Percentiles rank a stretch among this genome's conserved stretches.
phyloP scores from a whole-genome alignment of 2,113 vertebrate genomes.

The Dromaius novaehollandiae region DNA sequence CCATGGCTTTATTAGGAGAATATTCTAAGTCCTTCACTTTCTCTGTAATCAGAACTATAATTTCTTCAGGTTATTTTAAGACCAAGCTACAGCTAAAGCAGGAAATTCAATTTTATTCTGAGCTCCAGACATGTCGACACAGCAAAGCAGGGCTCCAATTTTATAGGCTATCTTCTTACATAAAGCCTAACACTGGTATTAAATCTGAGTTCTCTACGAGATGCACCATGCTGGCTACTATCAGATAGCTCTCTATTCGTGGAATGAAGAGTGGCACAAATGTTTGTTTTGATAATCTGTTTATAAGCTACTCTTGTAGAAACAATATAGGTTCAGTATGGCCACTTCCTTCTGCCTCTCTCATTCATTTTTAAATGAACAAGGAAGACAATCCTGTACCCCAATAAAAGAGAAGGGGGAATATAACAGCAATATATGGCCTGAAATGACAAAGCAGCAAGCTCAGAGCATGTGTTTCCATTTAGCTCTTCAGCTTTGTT shows the following conservation, averaged over 20 bases:
- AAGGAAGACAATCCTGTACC: conserved; percentile 43
- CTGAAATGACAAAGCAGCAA: conserved; percentile 64
- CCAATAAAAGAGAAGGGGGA: conserved; percentile 53
- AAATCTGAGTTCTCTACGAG: conserved; percentile 41
- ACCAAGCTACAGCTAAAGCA: conserved; percentile 90
- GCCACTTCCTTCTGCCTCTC: not conserved
- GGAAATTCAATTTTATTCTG: conserved; percentile 95
- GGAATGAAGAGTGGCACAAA: conserved; percentile 53
- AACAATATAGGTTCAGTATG: conserved; percentile 40
- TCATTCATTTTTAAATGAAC: conserved; percentile 51
- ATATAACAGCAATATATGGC: conserved; percentile 44
- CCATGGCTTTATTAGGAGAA: conserved; percentile 81
- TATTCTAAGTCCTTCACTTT: conserved; percentile 82
- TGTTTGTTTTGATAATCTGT: conserved; percentile 68
- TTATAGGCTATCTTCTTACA: conserved; percentile 84
- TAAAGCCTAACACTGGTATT: conserved; percentile 73
- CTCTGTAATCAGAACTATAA: conserved; percentile 86
- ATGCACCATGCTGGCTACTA: conserved; percentile 47
- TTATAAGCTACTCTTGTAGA: conserved; percentile 53
- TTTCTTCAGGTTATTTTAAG: conserved; percentile 94
- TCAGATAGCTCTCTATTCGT: conserved; percentile 60
- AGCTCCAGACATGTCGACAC: conserved; percentile 88
- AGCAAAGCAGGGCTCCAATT: conserved; percentile 83
- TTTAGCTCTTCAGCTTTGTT: conserved; percentile 51
- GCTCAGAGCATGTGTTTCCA: conserved; percentile 61